Base-by-base conservation (phyloP, 2,888 invertebrate species). In the Lasioglossum lativentre region DNA sequence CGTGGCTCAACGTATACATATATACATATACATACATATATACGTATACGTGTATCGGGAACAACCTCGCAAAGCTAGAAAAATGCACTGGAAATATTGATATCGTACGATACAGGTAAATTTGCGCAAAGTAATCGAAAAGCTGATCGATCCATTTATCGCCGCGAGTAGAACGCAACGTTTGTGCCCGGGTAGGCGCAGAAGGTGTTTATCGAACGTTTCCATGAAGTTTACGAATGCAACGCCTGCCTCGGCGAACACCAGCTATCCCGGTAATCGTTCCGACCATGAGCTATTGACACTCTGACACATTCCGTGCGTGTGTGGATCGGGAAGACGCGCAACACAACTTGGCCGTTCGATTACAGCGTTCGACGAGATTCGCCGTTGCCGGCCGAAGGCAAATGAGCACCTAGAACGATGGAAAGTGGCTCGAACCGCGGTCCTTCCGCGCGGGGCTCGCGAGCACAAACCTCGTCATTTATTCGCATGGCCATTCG, bases 261-360 rank as follows among this genome's bases (percentile, higher is more conserved):
- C 34, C 38, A 47, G 42, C 76, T 27, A 75, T 52, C 81, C 34
- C 2, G 78, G 78, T 85, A 82, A 87, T 88, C 83, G 85, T 71
- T 78, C 45, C 75, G 72, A 23, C 81, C 81, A 30, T 56, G 80
- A 82, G 63, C 85, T 87, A 88, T 87, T 82, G 87, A 85, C 82
- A 88, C 83, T 87, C 71, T 82, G 82, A 83, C 83, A 73, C 74
- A 81, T 79, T 87, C 77, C 56, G 38, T 45, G 34, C 40, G 45
- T n/a, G 52, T 71, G 77, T 38, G 40, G 63, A 12, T 14, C 59
- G 56, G 47, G 12, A 12, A 63, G 23, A 68, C 38, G 71, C 19
- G 45, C 63, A 63, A 27, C 23, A 42, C 76, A 75, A 80, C 45
- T 56, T n/a, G 47, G 70, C 74, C 59, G 73, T 59, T 16, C 78